These are phyloP conservation scores for Enteromius trimaculatus DNA, from an alignment of 2,797 vertebrate genomes.

Conservation along the genomic window DNA sequence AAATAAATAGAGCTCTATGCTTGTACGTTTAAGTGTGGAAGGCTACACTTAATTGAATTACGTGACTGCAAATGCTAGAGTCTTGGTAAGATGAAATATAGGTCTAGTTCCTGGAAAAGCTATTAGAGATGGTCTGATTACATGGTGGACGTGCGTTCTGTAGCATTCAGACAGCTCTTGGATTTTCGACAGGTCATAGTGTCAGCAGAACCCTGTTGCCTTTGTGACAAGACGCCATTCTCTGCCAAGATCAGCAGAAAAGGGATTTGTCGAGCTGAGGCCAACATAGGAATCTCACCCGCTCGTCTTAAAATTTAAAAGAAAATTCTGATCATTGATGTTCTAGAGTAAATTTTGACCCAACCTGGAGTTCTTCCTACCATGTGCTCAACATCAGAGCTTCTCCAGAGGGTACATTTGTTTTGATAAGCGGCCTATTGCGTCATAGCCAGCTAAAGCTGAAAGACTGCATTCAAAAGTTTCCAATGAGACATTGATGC, in stretches of 20 bases:
- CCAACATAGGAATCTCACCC: neutral
- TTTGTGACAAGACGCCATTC: conserved; percentile 17
- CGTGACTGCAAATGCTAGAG: neutral
- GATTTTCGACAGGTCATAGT: conserved; percentile 16
- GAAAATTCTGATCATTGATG: conserved; percentile 9
- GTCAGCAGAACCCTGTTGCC: conserved; percentile 33
- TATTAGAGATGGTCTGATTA: neutral
- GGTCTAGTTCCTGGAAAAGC: conserved; percentile 39
- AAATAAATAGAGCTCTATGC: neutral
- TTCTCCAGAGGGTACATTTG: conserved; percentile 11
- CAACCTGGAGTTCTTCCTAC: neutral
- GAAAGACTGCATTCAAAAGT: conserved; percentile 73
- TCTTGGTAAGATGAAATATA: conserved; percentile 14
- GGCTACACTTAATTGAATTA: conserved; percentile 12
- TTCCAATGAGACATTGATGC: conserved; percentile 52
- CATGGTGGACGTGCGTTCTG: conserved; percentile 44
- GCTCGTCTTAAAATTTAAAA: neutral
- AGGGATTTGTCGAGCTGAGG: conserved; percentile 6
- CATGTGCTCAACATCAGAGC: conserved; percentile 19
- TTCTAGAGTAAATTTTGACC: neutral
- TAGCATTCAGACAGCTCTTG: conserved; percentile 31
- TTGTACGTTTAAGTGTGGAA: conserved; percentile 12
- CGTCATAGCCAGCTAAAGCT: conserved; percentile 64
- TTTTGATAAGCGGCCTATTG: conserved; percentile 59
- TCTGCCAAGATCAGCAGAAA: conserved; percentile 34